A percentile compares a stretch with the other conserved stretches of the same genome.
Evolutionary conservation across 1,140 invertebrate species (phyloP).

Genomic region (Leucophenga varia): DNA sequence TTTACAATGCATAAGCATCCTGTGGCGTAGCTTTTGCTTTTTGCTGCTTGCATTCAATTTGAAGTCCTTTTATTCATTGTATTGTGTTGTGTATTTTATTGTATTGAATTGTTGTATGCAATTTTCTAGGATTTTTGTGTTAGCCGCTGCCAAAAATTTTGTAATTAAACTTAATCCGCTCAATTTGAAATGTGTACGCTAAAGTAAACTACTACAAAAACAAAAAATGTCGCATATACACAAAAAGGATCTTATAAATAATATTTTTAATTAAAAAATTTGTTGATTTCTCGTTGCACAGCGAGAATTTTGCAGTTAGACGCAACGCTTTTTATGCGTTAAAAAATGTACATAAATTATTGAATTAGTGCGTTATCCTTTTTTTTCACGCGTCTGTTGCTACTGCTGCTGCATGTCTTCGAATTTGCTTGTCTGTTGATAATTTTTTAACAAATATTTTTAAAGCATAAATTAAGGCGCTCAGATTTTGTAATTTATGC

Average conservation of each 20-base stretch:
- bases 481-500: constrained; percentile 37
- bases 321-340: constrained; percentile 34
- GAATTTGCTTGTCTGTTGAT: no score
- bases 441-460: constrained; percentile 14
- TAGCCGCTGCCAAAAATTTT: constrained; percentile 34
- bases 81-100: no score
- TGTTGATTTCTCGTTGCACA: constrained; percentile 1
- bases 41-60: no score
- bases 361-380: constrained; percentile 40
- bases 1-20: no score
- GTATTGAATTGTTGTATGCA: no score
- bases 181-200: constrained; percentile 56
- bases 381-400: background rate
- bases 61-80: no score
- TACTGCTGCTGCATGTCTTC: no score
- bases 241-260: constrained; percentile 20
- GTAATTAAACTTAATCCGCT: constrained; percentile 56
- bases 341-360: constrained; percentile 47
- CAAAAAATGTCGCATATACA: background rate
- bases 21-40: no score
- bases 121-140: constrained; percentile 15
- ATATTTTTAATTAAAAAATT: constrained; percentile 8
- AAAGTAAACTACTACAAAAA: background rate
- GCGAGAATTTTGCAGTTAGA: no score
- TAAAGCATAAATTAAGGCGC: constrained; percentile 37